A percentile compares a stretch with the other conserved stretches of the same genome.
Conservation (phyloP, 64 coral and sea anemone species). For the Cladopsammia gracilis region DNA sequence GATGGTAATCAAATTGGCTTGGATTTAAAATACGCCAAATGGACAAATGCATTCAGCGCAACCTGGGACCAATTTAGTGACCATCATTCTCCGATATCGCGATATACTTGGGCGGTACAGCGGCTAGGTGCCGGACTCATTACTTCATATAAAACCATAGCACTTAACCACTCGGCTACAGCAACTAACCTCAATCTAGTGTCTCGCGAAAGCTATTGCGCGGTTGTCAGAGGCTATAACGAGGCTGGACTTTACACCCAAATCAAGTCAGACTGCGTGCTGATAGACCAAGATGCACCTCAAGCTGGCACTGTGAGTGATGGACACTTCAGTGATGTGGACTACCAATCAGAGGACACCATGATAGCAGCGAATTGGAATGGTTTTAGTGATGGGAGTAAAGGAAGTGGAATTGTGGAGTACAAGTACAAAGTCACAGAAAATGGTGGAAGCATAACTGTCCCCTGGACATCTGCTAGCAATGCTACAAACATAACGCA, state of each 20-base stretch:
- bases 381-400: slow-evolving; percentile 82
- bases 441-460: background rate
- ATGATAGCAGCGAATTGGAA: slow-evolving; percentile 87
- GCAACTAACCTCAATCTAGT: slow-evolving; percentile 73
- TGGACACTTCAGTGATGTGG: slow-evolving; percentile 73
- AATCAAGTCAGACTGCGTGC: slow-evolving; percentile 81
- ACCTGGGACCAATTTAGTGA: slow-evolving; percentile 85
- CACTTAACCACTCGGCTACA: slow-evolving; percentile 49
- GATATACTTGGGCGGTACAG: slow-evolving; percentile 83
- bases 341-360: slow-evolving; percentile 77
- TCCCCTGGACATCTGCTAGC: background rate
- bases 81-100: slow-evolving; percentile 74
- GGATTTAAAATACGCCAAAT: slow-evolving; percentile 72
- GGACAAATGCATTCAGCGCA: slow-evolving; percentile 80
- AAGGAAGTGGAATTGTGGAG: slow-evolving; percentile 89
- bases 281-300: slow-evolving; percentile 91
- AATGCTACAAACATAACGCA: slow-evolving; percentile 43
- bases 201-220: slow-evolving; percentile 83
- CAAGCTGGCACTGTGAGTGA: slow-evolving; percentile 83
- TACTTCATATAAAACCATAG: slow-evolving; percentile 70
- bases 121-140: slow-evolving; percentile 62
- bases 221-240: slow-evolving; percentile 90
- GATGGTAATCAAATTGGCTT: slow-evolving; percentile 64
- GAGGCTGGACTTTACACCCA: slow-evolving; percentile 78
- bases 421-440: slow-evolving; percentile 77